Conservation (phyloP, 2,797 vertebrate species). For the Steatocranus sp. region DNA sequence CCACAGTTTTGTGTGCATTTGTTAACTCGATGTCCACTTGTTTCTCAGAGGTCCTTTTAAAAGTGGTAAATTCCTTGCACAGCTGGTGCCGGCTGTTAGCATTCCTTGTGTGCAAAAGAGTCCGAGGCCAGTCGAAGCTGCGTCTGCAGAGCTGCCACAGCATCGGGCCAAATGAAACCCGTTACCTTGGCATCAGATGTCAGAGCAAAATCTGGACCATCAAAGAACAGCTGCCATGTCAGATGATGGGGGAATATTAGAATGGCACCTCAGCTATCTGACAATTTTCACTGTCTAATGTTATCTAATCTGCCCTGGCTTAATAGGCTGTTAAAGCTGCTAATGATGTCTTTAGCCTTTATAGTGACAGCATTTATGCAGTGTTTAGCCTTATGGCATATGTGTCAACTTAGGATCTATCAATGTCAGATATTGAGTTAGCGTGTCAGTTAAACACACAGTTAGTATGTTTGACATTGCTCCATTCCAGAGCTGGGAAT, state of each 20-base stretch:
- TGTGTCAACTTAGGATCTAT: conserved; percentile 4
- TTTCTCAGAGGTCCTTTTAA: conserved; percentile 62
- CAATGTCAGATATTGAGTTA: conserved; percentile 12
- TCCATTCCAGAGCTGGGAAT: neutral
- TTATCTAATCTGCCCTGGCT: conserved; percentile 6
- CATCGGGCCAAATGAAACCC: conserved; percentile 37
- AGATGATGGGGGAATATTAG: conserved; percentile 46
- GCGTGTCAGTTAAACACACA: conserved; percentile 11
- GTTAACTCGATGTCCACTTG: conserved; percentile 7
- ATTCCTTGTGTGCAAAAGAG: conserved; percentile 36
- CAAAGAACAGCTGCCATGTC: conserved; percentile 60
- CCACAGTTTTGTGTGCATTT: neutral
- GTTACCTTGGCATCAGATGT: conserved; percentile 56
- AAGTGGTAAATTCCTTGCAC: conserved; percentile 73
- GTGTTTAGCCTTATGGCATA: conserved; percentile 26
- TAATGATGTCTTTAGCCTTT: conserved; percentile 49
- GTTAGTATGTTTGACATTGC: conserved; percentile 21
- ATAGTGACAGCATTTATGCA: conserved; percentile 7
- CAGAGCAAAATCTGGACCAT: conserved; percentile 35
- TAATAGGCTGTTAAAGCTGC: conserved; percentile 29
- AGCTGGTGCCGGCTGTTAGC: conserved; percentile 77
- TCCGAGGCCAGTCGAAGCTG: conserved; percentile 32
- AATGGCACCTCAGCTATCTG: conserved; percentile 29
- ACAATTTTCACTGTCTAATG: conserved; percentile 15
- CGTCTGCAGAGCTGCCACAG: conserved; percentile 17